phyloP scores from a whole-genome alignment of 2,113 vertebrate species.

The Enhydra lutris region DNA sequence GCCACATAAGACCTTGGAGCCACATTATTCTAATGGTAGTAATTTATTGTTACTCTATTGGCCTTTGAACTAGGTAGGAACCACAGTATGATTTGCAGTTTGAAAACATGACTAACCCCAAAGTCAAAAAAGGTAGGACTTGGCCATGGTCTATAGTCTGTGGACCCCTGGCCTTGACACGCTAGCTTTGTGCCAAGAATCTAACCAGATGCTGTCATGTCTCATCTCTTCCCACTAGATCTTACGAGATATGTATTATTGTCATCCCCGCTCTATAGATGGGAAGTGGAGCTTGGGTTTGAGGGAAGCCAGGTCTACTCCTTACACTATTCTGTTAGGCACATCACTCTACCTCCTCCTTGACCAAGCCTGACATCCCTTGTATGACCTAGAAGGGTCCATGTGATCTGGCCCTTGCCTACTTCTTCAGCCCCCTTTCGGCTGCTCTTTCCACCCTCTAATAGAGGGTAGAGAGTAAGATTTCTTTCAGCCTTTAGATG shows the following conservation, averaged over 20 bases:
- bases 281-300: not conserved
- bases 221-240: not conserved
- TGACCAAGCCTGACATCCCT: not conserved
- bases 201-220: not conserved
- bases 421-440: not conserved
- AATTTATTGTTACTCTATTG: not conserved
- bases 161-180: not conserved
- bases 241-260: not conserved
- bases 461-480: no score
- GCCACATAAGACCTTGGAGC: fast-evolving
- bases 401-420: not conserved
- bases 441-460: not conserved
- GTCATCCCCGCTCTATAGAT: no score
- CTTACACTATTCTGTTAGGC: not conserved
- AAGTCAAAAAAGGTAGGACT: not conserved
- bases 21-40: not conserved
- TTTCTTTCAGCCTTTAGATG: not conserved
- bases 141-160: not conserved
- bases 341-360: no score
- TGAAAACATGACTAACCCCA: not conserved
- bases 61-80: not conserved
- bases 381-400: not conserved
- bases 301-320: not conserved
- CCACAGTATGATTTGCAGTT: not conserved
- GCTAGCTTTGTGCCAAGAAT: not conserved